Evolutionary conservation across 2,888 invertebrate species (phyloP), one percentile per base, ranked within the genome.

Genomic region (Amphipyra tragopoginis): DNA sequence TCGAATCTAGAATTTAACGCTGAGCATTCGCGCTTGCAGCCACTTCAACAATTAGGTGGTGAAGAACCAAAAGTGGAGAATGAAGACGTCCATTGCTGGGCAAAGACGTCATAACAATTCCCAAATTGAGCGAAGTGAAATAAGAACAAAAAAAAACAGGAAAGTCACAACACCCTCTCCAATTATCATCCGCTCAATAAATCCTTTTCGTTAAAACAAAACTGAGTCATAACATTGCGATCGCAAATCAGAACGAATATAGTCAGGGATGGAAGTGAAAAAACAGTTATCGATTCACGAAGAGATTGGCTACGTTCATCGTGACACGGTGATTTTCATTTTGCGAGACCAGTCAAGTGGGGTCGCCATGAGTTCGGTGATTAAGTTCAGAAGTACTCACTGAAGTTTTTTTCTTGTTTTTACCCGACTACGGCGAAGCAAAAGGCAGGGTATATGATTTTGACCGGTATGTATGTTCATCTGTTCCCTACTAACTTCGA

Each of bases 241-340:
- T 57, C 43, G 59, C 53, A 52, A 64, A 58, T 61, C 63, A 59
- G 5, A 61, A 14, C 9, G 13, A 26, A 34, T 38, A 33, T 34
- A 63, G 47, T 34, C 26, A 33, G 15, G 26, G 55, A 42, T 43
- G 33, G 5, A 44, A 48, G 34, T 40, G 49, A 59, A 76, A 78
- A 80, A 72, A 55, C 68, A 33, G 68, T 79, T 69, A 80, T 82
- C 77, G 81, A 83, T 80, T 81, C 72, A 61, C 69, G 72, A 54
- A 78, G 74, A 81, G 79, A 85, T 80, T 80, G 78, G 73, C 51
- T 61, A 26, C 65, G 66, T 58, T 81, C 85, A 79, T 57, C 80
- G 78, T 83, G 82, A 85, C 80, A 73, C 58, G 57, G 75, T 76
- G 79, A 70, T 82, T 86, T 86, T 83, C 74, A 79, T 82, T 86